Evolutionary conservation across 92 coral and sea anemone species (phyloP).

Genomic region (Epizoanthus rinbou): DNA sequence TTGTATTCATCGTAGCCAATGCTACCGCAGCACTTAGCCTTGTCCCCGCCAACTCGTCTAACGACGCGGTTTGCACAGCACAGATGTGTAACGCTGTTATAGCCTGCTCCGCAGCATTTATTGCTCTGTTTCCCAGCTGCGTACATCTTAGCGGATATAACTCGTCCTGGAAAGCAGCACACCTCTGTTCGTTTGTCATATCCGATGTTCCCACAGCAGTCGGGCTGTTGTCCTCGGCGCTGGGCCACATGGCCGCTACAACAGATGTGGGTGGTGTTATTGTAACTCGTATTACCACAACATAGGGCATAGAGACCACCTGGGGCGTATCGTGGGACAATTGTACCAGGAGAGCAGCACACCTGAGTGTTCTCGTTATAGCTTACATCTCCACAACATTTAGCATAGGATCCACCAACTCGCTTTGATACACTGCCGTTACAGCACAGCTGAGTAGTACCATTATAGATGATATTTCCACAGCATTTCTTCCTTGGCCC

Average conservation of each 20-base stretch:
- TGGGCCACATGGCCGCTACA: constrained; percentile 41
- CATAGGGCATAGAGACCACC: constrained; percentile 45
- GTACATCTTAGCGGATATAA: not conserved
- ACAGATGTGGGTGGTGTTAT: constrained; percentile 39
- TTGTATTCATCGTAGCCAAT: constrained; percentile 26
- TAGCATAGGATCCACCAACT: constrained; percentile 18
- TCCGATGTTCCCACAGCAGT: constrained; percentile 47
- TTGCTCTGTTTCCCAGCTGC: constrained; percentile 27
- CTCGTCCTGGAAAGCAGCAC: constrained; percentile 40
- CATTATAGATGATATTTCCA: constrained; percentile 23
- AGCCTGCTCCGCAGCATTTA: constrained; percentile 43
- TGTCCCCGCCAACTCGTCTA: constrained; percentile 27
- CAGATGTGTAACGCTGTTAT: constrained; percentile 25
- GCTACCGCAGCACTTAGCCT: constrained; percentile 42
- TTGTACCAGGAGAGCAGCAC: constrained; percentile 37
- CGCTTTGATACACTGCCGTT: constrained; percentile 16
- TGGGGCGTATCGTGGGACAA: constrained; percentile 39
- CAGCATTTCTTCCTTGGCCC: constrained; percentile 36
- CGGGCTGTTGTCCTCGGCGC: constrained; percentile 21
- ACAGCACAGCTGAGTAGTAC: constrained; percentile 39
- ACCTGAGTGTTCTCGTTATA: constrained; percentile 43
- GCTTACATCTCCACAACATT: constrained; percentile 35
- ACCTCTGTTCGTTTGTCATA: constrained; percentile 42
- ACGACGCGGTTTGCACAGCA: constrained; percentile 49
- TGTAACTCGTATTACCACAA: constrained; percentile 40